phyloP scores from a whole-genome alignment of 2,888 invertebrate species.

The Branchipolynoe longqiensis region DNA sequence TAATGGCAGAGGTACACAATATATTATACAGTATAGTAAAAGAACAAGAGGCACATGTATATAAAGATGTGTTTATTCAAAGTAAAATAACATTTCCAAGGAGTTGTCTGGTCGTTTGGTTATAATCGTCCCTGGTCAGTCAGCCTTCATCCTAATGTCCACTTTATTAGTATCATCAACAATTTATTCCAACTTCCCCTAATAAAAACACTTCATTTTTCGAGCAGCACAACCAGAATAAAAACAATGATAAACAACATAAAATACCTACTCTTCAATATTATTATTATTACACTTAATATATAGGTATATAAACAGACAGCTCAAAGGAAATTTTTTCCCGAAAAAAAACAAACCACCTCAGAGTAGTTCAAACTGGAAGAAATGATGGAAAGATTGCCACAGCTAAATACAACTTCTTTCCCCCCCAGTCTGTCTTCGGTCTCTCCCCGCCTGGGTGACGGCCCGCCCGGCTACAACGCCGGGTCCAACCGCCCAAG shows the following conservation, averaged over 20 bases:
- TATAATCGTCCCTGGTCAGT: conserved; percentile 7
- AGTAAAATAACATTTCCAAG: conserved; percentile 50
- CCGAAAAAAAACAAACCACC: too few species aligned
- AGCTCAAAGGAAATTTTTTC: not conserved
- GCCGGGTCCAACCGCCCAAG: not conserved
- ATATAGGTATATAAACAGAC: conserved; percentile 18
- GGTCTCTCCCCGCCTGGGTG: too few species aligned
- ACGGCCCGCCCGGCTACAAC: too few species aligned
- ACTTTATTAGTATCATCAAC: not conserved
- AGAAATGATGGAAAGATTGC: conserved; percentile 41
- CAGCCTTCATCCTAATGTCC: not conserved
- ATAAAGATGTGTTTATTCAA: conserved; percentile 53
- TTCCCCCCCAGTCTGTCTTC: too few species aligned
- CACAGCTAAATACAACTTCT: conserved; percentile 51
- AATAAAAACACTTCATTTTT: conserved; percentile 19
- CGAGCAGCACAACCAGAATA: conserved; percentile 1
- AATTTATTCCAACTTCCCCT: not conserved
- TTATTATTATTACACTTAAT: not conserved
- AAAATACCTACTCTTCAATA: too few species aligned
- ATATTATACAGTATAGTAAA: too few species aligned
- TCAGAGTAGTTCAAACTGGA: conserved; percentile 33
- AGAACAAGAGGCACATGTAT: too few species aligned
- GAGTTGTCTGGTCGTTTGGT: conserved; percentile 13
- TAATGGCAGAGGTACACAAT: too few species aligned
- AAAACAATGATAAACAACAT: not conserved